A percentile compares a stretch with the other conserved stretches of the same genome.
phyloP scores from a whole-genome alignment of 2,113 vertebrate species.

The Ageneiosus marmoratus region DNA sequence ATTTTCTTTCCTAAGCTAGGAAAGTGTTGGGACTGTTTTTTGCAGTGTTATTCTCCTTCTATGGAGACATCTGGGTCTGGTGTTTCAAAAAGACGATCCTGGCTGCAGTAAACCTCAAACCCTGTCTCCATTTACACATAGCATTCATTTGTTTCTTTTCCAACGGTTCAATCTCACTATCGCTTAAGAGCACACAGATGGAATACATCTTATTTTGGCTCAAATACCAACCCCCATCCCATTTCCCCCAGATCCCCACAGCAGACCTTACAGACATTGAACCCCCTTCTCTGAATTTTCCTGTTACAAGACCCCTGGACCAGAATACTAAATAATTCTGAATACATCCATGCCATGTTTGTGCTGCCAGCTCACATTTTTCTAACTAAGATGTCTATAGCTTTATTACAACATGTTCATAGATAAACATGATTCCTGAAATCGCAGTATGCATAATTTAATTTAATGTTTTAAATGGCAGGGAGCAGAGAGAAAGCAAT shows the following conservation, averaged over 20 bases:
- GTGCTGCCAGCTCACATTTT: constrained; percentile 5
- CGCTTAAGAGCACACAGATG: constrained; percentile 58
- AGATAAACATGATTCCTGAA: constrained; percentile 9
- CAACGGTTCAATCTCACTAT: constrained; percentile 34
- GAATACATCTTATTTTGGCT: constrained; percentile 51
- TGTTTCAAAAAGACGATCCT: constrained; percentile 43
- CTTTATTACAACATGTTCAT: not conserved
- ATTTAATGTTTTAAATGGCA: constrained; percentile 23
- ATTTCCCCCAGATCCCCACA: constrained; percentile 26
- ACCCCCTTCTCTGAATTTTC: constrained; percentile 13
- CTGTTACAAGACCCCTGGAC: constrained; percentile 21
- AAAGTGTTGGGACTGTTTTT: constrained; percentile 6
- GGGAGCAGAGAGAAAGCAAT: constrained; percentile 1
- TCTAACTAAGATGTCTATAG: not conserved
- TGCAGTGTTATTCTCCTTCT: constrained; percentile 43
- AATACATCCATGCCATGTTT: not conserved
- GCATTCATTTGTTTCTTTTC: constrained; percentile 47
- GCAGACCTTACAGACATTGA: constrained; percentile 22
- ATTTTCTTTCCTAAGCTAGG: not conserved
- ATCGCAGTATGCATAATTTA: constrained; percentile 22
- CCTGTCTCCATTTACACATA: constrained; percentile 47
- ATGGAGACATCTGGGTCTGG: constrained; percentile 53
- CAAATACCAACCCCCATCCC: not conserved
- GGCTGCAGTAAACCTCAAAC: constrained; percentile 41
- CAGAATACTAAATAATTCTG: constrained; percentile 9